Percentiles rank a stretch among this genome's conserved stretches.
Conservation (phyloP, 2,113 vertebrate genomes). For the Columba livia region DNA sequence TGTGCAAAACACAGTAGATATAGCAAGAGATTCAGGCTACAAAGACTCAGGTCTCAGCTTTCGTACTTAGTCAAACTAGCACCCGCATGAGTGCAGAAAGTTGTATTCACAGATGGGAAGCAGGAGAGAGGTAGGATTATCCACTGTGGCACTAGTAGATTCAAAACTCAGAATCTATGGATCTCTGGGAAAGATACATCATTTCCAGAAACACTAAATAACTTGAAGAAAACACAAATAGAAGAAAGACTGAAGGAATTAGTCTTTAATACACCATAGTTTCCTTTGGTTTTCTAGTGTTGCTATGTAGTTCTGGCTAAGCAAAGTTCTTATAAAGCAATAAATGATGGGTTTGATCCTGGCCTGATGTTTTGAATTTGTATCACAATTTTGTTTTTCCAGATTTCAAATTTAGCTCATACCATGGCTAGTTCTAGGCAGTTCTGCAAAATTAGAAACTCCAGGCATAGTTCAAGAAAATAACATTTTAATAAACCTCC, state of each 20-base stretch:
- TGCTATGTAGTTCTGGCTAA: not conserved
- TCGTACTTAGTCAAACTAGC: not conserved
- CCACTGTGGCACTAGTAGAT: not conserved
- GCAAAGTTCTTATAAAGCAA: not conserved
- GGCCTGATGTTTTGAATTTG: not conserved
- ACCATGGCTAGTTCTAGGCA: not conserved
- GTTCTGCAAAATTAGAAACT: not conserved
- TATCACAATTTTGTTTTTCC: not conserved
- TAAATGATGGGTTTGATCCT: not conserved
- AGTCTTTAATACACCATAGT: rapidly evolving
- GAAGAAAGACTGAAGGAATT: not conserved
- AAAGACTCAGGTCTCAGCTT: not conserved
- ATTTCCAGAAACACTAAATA: not conserved
- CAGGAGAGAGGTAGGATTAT: not conserved
- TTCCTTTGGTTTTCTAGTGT: not conserved
- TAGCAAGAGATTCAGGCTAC: not conserved
- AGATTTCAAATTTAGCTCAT: not conserved
- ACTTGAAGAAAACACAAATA: not conserved
- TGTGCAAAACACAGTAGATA: not conserved
- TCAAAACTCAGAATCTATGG: not conserved
- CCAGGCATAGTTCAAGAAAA: not conserved
- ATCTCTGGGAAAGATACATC: not conserved
- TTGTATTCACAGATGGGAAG: not conserved
- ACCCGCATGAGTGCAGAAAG: not conserved
- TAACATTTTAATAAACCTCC: not conserved